phyloP scores from a whole-genome alignment of 2,888 invertebrate species.

The Entomobrya multifasciata region DNA sequence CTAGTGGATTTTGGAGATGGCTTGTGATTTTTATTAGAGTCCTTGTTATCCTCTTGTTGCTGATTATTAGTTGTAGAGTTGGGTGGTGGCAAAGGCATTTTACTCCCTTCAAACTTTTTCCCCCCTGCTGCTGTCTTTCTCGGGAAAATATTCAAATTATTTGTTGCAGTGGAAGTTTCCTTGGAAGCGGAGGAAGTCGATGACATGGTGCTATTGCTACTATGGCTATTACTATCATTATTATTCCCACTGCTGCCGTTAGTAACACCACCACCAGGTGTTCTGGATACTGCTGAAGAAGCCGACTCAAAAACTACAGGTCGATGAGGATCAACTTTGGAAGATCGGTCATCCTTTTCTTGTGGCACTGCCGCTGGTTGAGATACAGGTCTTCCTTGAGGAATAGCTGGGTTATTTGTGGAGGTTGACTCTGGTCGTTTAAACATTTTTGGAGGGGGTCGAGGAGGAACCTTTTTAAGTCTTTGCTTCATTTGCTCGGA shows the following conservation, averaged over 20 bases:
- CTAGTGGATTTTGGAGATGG: conserved; percentile 25
- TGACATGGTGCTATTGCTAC: conserved; percentile 60
- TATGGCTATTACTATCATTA: conserved; percentile 64
- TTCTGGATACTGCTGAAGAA: no score
- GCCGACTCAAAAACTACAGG: conserved; percentile 79
- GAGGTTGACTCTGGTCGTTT: conserved; percentile 76
- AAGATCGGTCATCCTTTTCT: conserved; percentile 34
- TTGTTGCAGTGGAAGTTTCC: conserved; percentile 35
- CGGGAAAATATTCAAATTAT: conserved; percentile 57
- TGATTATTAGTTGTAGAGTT: conserved; percentile 52
- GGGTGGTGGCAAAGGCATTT: conserved; percentile 76
- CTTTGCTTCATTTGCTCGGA: conserved; percentile 71
- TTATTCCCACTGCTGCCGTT: conserved; percentile 61
- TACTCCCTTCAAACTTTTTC: conserved; percentile 76
- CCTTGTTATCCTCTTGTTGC: conserved; percentile 74
- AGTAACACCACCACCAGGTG: conserved; percentile 32
- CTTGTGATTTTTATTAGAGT: conserved; percentile 58
- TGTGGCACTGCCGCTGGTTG: conserved; percentile 31
- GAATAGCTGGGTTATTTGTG: no score
- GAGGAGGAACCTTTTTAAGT: conserved; percentile 81
- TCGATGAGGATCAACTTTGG: conserved; percentile 64
- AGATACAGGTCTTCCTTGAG: conserved; percentile 43
- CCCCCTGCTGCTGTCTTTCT: conserved; percentile 13
- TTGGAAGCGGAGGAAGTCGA: conserved; percentile 62
- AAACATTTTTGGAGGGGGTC: conserved; percentile 81